These are phyloP conservation scores for Colius striatus DNA, from an alignment of 2,113 vertebrate species.

Conservation along the genomic window DNA sequence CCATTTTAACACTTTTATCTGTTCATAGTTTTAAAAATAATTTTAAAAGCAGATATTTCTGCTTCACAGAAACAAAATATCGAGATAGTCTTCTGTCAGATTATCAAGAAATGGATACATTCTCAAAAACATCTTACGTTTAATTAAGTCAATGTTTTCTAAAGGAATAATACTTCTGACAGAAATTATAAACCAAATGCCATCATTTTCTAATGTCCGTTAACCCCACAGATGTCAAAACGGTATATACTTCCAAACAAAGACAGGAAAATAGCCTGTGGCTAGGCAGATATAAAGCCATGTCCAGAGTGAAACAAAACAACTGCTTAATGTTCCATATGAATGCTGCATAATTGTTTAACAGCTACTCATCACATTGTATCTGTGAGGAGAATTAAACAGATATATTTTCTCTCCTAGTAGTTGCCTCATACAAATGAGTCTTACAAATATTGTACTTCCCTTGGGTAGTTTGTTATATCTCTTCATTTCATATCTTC, in stretches of 20 bases:
- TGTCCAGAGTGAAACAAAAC: background rate
- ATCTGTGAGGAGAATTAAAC: background rate
- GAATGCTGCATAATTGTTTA: background rate
- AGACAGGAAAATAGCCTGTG: background rate
- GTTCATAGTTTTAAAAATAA: background rate
- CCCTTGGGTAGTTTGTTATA: background rate
- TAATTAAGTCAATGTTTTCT: background rate
- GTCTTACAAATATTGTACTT: background rate
- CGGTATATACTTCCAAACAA: background rate
- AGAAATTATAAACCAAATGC: background rate
- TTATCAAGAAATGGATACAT: background rate
- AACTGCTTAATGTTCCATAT: background rate
- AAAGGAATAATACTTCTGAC: background rate
- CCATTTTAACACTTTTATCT: background rate
- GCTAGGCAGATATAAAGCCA: background rate
- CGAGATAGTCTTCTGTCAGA: background rate
- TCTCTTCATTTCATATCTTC: background rate
- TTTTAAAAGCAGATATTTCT: background rate
- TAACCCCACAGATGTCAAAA: background rate
- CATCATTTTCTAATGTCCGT: background rate
- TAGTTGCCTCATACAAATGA: background rate
- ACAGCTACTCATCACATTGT: background rate
- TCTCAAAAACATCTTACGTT: background rate
- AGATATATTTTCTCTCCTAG: background rate
- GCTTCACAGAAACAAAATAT: background rate